Conservation (phyloP, 2,797 vertebrate species). For the Acrossocheilus fasciatus region DNA sequence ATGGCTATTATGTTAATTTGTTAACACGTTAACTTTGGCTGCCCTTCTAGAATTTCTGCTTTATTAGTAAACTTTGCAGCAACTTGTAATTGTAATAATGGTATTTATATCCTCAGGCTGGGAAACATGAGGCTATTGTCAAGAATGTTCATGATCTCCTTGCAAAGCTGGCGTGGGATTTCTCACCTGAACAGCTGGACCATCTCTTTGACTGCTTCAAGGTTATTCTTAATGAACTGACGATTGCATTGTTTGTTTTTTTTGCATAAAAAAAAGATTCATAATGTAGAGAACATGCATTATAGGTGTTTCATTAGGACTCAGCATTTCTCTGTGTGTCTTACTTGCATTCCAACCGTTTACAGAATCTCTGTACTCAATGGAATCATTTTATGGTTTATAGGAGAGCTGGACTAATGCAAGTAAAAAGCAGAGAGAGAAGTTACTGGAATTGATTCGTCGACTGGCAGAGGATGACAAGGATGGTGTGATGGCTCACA, state of each 20-base stretch:
- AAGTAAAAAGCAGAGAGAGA: constrained; percentile 99
- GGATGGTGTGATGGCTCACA: constrained; percentile 99
- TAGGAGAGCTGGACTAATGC: constrained; percentile 99
- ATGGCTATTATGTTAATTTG: not conserved
- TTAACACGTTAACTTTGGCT: not conserved
- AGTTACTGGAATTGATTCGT: constrained; percentile 94
- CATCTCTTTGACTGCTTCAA: constrained; percentile 99
- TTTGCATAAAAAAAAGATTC: not conserved
- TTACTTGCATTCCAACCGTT: not conserved
- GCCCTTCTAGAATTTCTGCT: not conserved
- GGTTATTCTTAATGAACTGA: constrained; percentile 74
- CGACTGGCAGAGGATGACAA: constrained; percentile 99
- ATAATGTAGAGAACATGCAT: not conserved
- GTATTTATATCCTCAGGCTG: constrained; percentile 81
- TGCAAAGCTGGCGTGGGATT: constrained; percentile 98
- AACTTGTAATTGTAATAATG: constrained; percentile 13
- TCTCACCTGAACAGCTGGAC: constrained; percentile 98
- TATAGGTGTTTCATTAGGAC: not conserved
- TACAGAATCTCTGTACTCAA: constrained; percentile 8
- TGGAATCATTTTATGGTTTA: constrained; percentile 12
- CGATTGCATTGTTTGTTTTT: not conserved
- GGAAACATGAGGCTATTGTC: constrained; percentile 99
- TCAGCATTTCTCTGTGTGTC: not conserved
- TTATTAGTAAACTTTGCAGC: not conserved
- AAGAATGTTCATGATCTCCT: constrained; percentile 99